Evolutionary conservation across 2,797 vertebrate species (phyloP).

Genomic region (Limosa lapponica): DNA sequence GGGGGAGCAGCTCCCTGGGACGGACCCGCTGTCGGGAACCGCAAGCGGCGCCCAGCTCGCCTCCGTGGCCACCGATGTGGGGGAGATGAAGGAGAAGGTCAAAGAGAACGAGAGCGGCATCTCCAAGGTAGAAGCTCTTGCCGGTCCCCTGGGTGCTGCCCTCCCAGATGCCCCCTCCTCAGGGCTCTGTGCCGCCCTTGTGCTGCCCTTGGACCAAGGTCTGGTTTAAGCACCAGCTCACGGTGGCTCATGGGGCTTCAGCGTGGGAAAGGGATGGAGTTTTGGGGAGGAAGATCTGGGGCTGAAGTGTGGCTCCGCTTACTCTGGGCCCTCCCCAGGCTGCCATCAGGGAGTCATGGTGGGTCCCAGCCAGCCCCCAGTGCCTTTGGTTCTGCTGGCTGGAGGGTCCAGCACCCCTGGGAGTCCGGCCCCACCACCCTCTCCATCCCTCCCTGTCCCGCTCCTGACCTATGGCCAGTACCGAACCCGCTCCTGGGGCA

Average conservation of each 20-base stretch:
- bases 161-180: background rate
- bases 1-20: background rate
- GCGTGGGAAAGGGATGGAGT: background rate
- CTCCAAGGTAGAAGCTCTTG: conserved; percentile 69
- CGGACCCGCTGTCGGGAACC: conserved; percentile 25
- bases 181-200: background rate
- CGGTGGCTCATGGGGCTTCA: background rate
- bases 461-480: background rate
- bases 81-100: conserved; percentile 34
- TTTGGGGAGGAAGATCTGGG: background rate
- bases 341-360: background rate
- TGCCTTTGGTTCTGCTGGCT: background rate
- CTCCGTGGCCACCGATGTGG: conserved; percentile 35
- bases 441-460: background rate
- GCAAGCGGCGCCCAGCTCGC: background rate
- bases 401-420: background rate
- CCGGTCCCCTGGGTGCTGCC: no score
- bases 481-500: background rate
- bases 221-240: background rate
- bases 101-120: conserved; percentile 71
- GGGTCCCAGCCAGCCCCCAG: background rate
- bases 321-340: background rate
- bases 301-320: background rate
- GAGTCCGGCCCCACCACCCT: no score
- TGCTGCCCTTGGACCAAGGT: background rate